phyloP scores from a whole-genome alignment of 2,888 invertebrate species.

The Apodemia duryi region DNA sequence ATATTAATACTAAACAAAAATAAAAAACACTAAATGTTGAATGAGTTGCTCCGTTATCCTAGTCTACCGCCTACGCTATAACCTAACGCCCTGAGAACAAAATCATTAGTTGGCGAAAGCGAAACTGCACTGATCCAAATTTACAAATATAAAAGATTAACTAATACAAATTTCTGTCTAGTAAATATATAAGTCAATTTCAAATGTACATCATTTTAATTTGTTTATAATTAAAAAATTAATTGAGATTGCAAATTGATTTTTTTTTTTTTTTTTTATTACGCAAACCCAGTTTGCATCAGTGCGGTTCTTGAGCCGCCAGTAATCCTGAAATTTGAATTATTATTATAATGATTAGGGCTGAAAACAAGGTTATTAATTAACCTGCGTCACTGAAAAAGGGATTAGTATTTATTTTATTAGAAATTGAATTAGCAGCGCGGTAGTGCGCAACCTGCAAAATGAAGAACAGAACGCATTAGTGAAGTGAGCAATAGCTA shows the following conservation, averaged over 20 bases:
- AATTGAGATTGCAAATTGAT: background rate
- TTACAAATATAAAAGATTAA: background rate
- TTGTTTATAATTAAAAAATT: too few species aligned
- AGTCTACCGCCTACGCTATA: slow-evolving; percentile 34
- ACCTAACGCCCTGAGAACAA: slow-evolving; percentile 58
- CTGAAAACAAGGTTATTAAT: slow-evolving; percentile 63
- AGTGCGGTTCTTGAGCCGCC: slow-evolving; percentile 31
- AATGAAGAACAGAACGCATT: slow-evolving; percentile 51
- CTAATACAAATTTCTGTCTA: background rate
- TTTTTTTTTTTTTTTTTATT: too few species aligned
- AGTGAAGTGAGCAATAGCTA: slow-evolving; percentile 32
- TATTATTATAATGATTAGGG: slow-evolving; percentile 41
- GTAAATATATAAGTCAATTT: too few species aligned
- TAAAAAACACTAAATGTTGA: slow-evolving; percentile 13
- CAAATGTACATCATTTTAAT: too few species aligned
- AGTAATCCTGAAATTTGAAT: slow-evolving; percentile 65
- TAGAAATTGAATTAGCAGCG: slow-evolving; percentile 39
- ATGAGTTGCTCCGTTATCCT: slow-evolving; percentile 28
- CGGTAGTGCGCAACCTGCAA: slow-evolving; percentile 57
- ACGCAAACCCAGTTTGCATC: background rate
- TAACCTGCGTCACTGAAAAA: slow-evolving; percentile 58
- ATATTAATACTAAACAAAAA: background rate
- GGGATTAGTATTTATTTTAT: slow-evolving; percentile 40
- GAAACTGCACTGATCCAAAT: background rate
- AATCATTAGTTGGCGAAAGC: background rate